Evolutionary conservation across 2,888 invertebrate species (phyloP).

Genomic region (Ferrisia virgata): DNA sequence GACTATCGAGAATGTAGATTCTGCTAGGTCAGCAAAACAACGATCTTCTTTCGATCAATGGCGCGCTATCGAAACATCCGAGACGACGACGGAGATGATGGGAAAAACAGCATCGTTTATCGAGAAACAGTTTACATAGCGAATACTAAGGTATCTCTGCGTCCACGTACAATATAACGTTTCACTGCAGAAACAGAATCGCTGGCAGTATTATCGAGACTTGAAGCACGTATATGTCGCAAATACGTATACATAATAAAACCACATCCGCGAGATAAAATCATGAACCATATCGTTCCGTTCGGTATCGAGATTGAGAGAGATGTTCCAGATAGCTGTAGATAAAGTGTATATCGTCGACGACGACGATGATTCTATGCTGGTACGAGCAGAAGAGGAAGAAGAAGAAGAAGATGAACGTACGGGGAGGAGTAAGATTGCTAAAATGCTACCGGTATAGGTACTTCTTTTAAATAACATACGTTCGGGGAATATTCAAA

Average conservation of each 20-base stretch:
- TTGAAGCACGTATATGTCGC: slow-evolving; percentile 5
- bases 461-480: slow-evolving; percentile 23
- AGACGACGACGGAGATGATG: neutral
- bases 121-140: too few relatives aligned
- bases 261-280: slow-evolving; percentile 19
- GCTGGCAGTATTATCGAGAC: neutral
- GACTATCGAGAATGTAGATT: neutral
- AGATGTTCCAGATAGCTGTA: neutral
- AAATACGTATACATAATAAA: slow-evolving; percentile 26
- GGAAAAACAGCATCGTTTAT: neutral
- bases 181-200: neutral
- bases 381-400: too few relatives aligned
- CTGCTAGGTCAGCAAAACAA: neutral
- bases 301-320: neutral
- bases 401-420: neutral
- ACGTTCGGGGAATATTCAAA: slow-evolving; percentile 29
- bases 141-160: too few relatives aligned
- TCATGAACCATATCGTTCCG: slow-evolving; percentile 10
- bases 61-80: neutral
- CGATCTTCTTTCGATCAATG: neutral
- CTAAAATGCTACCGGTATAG: neutral
- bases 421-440: neutral
- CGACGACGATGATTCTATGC: too few relatives aligned
- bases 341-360: neutral
- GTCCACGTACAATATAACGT: neutral